Base-by-base conservation (phyloP, 2,113 vertebrate genomes). In the Pygoscelis adeliae region DNA sequence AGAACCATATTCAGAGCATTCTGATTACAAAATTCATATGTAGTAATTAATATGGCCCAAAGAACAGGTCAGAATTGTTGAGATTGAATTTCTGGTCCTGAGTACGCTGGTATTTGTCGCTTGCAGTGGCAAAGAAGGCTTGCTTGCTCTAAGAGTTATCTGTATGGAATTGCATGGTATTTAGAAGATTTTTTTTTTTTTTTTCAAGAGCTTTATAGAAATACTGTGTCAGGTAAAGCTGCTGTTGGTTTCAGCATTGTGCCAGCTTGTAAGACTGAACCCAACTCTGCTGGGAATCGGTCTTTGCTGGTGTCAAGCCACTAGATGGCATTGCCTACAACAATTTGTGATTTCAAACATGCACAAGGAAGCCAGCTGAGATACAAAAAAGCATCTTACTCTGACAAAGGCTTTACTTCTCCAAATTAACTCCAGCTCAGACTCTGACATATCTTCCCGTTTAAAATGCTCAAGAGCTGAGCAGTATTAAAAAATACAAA, bases 311-410 rank as follows among this genome's bases (percentile, higher is more conserved):
- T 73, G 29, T 91, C 0, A 14, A 42, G 34, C 97, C 98, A 93
- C 97, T 96, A 98, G 98, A 72, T 98, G 98, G 98, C 93, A 66
- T 23, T 86, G 95, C 91, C 90, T 69, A 13, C 94, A 70, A 70
- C 4, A 8, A 2, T 84, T 93, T 94, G 52, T 49, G 38, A 17
- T 38, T 65, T 63, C 62, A 47, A 11, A 59, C 12, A 1, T 2
- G 16, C 15, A 0, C n/a, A 0, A 36, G 16, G 21, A 72, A n/a
- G 15, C 29, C 44, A 14, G 26, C 40, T 2, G 9, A 32, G 34
- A 34, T 72, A n/a, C 9, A 22, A 58, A 44, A 53, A 80, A 74
- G 5, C 5, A 1, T 30, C 38, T 40, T 49, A 13, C 5, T 56
- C 25, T 83, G 34, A 34, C 23, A 82, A 7, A 36, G 59, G 14